Base-by-base conservation (phyloP, 2,797 vertebrate species). In the Poeciliopsis gracilis region DNA sequence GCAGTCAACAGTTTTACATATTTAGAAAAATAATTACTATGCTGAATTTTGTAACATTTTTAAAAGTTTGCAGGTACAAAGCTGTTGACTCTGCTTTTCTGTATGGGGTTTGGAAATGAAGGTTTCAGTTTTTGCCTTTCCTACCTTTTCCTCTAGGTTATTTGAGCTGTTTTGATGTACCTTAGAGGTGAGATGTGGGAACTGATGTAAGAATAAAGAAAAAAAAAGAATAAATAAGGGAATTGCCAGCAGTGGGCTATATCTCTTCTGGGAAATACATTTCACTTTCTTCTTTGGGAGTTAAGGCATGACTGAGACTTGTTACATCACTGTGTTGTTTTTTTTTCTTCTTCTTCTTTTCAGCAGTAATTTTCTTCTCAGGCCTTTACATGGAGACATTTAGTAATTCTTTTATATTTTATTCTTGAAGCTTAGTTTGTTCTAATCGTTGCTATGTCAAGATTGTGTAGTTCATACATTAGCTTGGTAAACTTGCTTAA, bases 301-400 rank as follows among this genome's bases (percentile, higher is more conserved):
- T 45, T 74, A 28, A 74, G 51, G 57, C 51, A 41, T 55, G 51
- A 74, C 63, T 63, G 59, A 67, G 63, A 41, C 36, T 41, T 41
- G 63, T 41, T 41, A 67, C 63, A 67, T 67, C 36, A 41, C 30
- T 66, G 36, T 66, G 1, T 7, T 38, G 38, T 7, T 5, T 49
- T 49, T 0, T 49, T 6, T 51, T 20, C 6, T 49, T 6, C 18
- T 49, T 3, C 3, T 46, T 4, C 33, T 9, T 66, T 67, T 67
- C 36, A 25, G 63, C 63, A 41, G 33, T 12, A 12, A 67, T 67
- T 36, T 38, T 3, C 36, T 38, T 16, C 33, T 12, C 36, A 38
- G 23, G 8, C 63, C 16, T 38, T 66, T 66, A 38, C 7, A 66
- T 38, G 20, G 18, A 41, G 33, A 66, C 18, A 33, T 66, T 20